Base-by-base conservation (phyloP, 1,140 invertebrate species). In the Euborellia annulipes region DNA sequence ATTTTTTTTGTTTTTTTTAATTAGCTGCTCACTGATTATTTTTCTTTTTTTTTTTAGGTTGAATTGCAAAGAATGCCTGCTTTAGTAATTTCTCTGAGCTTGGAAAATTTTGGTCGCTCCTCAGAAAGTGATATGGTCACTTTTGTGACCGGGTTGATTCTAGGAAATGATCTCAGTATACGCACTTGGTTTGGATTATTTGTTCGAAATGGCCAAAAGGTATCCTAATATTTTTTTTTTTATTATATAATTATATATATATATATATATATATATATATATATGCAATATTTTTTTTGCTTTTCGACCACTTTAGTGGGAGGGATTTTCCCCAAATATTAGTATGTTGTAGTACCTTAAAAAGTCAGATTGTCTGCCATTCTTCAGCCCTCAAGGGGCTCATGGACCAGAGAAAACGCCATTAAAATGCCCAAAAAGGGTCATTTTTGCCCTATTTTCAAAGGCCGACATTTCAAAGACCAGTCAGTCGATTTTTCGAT, bases 101-200 rank as follows among this genome's bases (percentile, higher is more conserved):
- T 87, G 8, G 76, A 75, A 53, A 61, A 65, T 52, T 66, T 34
- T 23, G 46, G 41, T 3, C 45, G 16, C 32, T n/a, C 32, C 9
- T 34, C 14, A 9, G 49, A 49, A 53, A 62, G 62, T 41, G 74
- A 77, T 55, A 56, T 76, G 18, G 67, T 95, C 8, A 80, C 89
- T 9, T 96, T 95, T 66, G 73, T 94, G 18, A 91, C 86, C 41
- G 89, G 91, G 7, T 66, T 97, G 23, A 66, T 96, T 43, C 68
- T 95, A 22, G 89, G 91, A 14, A 90, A 81, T 58, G 90, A 96
- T 65, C 82, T 88, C 56, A 79, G 79, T 51, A 79, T 89, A 1
- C 72, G 89, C 54, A 82, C 78, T 48, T 96, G 91, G 91, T 92
- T 96, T 61, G 84, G 86, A 0, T 73, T 83, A 54, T 96, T 91